A percentile compares a stretch with the other conserved stretches of the same genome.
These are phyloP conservation scores for Bostrychus sinensis DNA, from an alignment of 2,113 vertebrate genomes.

Conservation along the genomic window DNA sequence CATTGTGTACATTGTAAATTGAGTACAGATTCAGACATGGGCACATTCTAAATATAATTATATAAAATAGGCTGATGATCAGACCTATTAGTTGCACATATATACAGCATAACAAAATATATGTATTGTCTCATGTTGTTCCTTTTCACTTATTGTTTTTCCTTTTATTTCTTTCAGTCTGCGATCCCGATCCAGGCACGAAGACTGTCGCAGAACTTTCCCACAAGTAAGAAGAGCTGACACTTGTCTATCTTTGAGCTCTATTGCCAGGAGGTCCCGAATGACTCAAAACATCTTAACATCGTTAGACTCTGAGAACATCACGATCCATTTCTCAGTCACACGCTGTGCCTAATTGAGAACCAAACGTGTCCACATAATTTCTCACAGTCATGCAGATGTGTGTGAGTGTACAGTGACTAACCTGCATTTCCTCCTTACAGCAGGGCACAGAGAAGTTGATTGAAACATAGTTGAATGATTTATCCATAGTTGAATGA, in stretches of 20 bases:
- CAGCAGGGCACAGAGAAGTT: too few relatives aligned
- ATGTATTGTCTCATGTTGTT: not conserved
- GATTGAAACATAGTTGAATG: too few relatives aligned
- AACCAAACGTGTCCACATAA: not conserved
- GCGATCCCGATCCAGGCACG: conserved; percentile 54
- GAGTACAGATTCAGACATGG: too few relatives aligned
- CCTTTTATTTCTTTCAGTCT: conserved; percentile 43
- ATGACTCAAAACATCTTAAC: conserved; percentile 46
- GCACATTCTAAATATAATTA: too few relatives aligned
- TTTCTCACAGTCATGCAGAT: not conserved
- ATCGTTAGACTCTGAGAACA: conserved; percentile 41
- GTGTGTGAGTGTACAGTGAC: too few relatives aligned
- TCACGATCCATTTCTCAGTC: conserved; percentile 5
- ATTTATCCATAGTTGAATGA: too few relatives aligned
- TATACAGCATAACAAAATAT: too few relatives aligned
- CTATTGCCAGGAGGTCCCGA: not conserved
- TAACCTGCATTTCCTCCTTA: too few relatives aligned
- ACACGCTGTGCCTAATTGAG: conserved; percentile 30
- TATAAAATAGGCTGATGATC: too few relatives aligned
- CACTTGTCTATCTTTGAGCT: conserved; percentile 5
- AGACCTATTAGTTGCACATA: too few relatives aligned
- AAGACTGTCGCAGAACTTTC: conserved; percentile 63
- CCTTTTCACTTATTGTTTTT: conserved; percentile 4
- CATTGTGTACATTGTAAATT: too few relatives aligned
- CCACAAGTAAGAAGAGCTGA: conserved; percentile 73